Evolutionary conservation across 2,113 vertebrate species (phyloP).

Genomic region (Donacobius atricapilla): DNA sequence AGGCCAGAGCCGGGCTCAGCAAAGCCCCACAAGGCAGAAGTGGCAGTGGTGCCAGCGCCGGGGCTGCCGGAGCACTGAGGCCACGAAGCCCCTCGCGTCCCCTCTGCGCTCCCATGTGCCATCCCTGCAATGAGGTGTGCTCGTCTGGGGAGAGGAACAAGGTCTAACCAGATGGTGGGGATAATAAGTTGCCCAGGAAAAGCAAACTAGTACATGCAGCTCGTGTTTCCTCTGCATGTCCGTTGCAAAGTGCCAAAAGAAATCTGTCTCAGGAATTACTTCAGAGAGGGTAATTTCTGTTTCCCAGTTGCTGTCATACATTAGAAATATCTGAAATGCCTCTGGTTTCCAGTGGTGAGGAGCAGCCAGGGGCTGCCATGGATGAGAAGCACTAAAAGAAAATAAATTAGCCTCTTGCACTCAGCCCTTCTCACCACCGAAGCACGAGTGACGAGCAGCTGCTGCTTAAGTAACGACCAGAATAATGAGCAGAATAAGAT

Average conservation of each 20-base stretch:
- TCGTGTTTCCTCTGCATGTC: neutral
- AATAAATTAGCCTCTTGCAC: conserved; percentile 64
- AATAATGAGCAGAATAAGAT: conserved; percentile 49
- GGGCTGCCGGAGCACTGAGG: neutral
- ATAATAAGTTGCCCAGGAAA: neutral
- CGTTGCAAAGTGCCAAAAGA: conserved; percentile 37
- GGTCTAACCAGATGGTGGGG: neutral
- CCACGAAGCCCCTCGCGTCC: rapidly evolving
- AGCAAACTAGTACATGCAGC: neutral
- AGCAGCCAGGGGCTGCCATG: conserved; percentile 53
- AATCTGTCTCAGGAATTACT: conserved; percentile 51
- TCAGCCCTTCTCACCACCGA: conserved; percentile 26
- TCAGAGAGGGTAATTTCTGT: conserved; percentile 54
- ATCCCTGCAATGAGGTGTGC: neutral
- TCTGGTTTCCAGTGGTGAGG: conserved; percentile 41
- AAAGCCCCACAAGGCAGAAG: rapidly evolving
- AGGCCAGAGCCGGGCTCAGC: neutral
- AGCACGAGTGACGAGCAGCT: conserved; percentile 26
- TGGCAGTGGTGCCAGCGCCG: rapidly evolving
- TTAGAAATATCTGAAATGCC: conserved; percentile 55
- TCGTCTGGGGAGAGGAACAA: neutral
- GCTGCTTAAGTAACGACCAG: conserved; percentile 44
- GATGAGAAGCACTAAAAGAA: conserved; percentile 55
- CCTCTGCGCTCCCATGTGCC: neutral
- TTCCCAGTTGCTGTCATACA: conserved; percentile 47